Evolutionary conservation across 53 echinoderm and acorn worm genomes (phyloP).

Genomic region (Luidia sarsii): DNA sequence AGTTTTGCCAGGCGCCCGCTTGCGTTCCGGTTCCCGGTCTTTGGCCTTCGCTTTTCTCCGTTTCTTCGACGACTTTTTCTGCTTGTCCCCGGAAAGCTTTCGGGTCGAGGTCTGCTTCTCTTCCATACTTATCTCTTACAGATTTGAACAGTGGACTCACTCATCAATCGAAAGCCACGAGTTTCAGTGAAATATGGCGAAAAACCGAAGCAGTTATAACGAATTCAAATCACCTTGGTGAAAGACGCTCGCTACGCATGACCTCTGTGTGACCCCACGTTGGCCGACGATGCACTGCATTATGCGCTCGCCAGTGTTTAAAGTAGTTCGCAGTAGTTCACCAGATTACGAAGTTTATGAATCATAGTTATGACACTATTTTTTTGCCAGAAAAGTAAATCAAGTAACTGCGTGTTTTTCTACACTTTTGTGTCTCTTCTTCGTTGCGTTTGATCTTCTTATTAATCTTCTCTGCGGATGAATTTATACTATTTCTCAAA

Average conservation of each 20-base stretch:
- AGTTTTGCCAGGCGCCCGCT: slow-evolving; percentile 24
- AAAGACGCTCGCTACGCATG: slow-evolving; percentile 5
- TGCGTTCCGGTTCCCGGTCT: slow-evolving; percentile 64
- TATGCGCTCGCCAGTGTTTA: no score
- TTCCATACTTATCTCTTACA: slow-evolving; percentile 49
- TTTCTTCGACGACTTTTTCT: slow-evolving; percentile 57
- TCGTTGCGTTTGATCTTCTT: no score
- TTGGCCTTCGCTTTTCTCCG: slow-evolving; percentile 54
- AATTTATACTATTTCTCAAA: no score
- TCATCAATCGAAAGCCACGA: no score
- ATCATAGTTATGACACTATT: no score
- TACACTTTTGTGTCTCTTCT: no score
- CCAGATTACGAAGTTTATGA: no score
- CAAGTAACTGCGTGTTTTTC: no score
- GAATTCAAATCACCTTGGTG: slow-evolving; percentile 11
- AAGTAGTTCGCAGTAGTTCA: no score
- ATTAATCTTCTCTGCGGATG: no score
- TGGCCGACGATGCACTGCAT: not conserved
- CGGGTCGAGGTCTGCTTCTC: slow-evolving; percentile 61
- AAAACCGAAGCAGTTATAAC: not conserved
- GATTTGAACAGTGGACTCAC: not conserved
- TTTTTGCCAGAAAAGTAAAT: no score
- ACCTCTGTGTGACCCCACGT: not conserved
- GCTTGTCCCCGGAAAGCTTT: slow-evolving; percentile 65
- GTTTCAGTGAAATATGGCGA: not conserved